phyloP scores from a whole-genome alignment of 2,797 vertebrate species.

The Hoplostethus atlanticus region DNA sequence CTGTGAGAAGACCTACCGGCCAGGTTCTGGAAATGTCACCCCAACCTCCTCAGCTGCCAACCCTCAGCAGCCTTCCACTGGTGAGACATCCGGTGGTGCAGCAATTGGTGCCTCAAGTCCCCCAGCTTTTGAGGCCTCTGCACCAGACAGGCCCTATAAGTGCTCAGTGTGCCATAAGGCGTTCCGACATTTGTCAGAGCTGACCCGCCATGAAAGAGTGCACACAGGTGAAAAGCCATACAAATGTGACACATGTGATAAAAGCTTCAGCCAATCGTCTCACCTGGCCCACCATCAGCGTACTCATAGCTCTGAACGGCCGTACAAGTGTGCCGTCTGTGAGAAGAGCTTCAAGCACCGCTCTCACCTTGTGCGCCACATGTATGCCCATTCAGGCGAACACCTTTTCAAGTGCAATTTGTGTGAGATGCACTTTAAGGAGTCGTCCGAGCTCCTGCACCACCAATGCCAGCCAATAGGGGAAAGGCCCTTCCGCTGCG shows the following conservation, averaged over 20 bases:
- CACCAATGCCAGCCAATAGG: slow-evolving; percentile 95
- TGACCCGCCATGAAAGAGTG: slow-evolving; percentile 94
- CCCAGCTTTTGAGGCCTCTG: slow-evolving; percentile 76
- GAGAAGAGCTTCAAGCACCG: slow-evolving; percentile 99
- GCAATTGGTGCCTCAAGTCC: slow-evolving; percentile 80
- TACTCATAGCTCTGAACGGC: slow-evolving; percentile 95
- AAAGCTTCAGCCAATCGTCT: slow-evolving; percentile 98
- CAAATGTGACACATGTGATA: slow-evolving; percentile 96
- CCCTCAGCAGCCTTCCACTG: slow-evolving; percentile 84
- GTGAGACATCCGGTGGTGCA: slow-evolving; percentile 80
- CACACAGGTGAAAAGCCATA: slow-evolving; percentile 97
- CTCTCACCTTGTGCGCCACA: slow-evolving; percentile 96
- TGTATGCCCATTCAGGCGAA: slow-evolving; percentile 96
- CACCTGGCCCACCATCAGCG: slow-evolving; percentile 97
- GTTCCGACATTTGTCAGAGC: slow-evolving; percentile 95
- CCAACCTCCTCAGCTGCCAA: slow-evolving; percentile 83
- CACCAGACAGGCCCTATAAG: slow-evolving; percentile 92
- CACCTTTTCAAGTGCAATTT: slow-evolving; percentile 97
- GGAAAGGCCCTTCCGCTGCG: slow-evolving; percentile 94
- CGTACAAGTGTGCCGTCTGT: slow-evolving; percentile 95
- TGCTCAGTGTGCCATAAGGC: slow-evolving; percentile 97
- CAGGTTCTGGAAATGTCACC: slow-evolving; percentile 83
- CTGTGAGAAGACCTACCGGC: slow-evolving; percentile 96
- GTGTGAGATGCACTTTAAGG: slow-evolving; percentile 97
- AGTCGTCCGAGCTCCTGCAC: slow-evolving; percentile 95